A percentile compares a stretch with the other conserved stretches of the same genome.
phyloP scores from a whole-genome alignment of 1,140 invertebrate species.

The Drosophila willistoni region DNA sequence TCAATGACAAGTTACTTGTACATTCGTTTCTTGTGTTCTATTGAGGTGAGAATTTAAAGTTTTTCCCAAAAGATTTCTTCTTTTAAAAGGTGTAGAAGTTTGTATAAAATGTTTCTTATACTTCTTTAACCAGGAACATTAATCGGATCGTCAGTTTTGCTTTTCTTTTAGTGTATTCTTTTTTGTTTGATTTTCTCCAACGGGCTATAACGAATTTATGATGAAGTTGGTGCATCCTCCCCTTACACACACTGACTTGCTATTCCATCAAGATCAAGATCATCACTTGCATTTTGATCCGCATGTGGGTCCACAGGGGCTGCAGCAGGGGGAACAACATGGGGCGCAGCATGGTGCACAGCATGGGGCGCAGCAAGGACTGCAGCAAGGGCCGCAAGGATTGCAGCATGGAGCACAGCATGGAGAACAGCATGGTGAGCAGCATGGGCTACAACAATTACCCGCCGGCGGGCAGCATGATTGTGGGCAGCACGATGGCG shows the following conservation, averaged over 20 bases:
- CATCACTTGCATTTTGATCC: conserved; percentile 11
- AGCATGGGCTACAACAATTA: conserved; percentile 15
- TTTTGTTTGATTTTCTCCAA: conserved; percentile 34
- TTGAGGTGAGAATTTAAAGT: too few species aligned
- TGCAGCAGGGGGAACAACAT: conserved; percentile 25
- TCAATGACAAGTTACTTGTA: too few species aligned
- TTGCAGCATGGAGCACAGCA: conserved; percentile 40
- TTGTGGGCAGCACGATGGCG: conserved; percentile 11
- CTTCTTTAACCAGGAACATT: too few species aligned
- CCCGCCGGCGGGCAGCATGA: not conserved
- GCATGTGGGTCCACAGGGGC: conserved; percentile 34
- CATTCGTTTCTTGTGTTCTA: too few species aligned
- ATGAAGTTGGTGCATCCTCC: conserved; percentile 3
- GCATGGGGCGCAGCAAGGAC: conserved; percentile 30
- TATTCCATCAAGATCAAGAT: not conserved
- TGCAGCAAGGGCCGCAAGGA: conserved; percentile 22
- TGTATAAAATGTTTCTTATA: too few species aligned
- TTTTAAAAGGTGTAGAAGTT: too few species aligned
- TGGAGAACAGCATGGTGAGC: conserved; percentile 26
- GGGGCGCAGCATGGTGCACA: conserved; percentile 39
- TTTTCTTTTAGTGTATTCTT: not conserved
- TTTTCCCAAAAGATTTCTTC: too few species aligned
- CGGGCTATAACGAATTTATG: conserved; percentile 37
- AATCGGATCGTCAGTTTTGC: not conserved
- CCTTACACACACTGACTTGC: not conserved